Percentiles rank a stretch among this genome's conserved stretches.
phyloP scores from a whole-genome alignment of 2,113 vertebrate genomes.

The Sclerurus mexicanus region DNA sequence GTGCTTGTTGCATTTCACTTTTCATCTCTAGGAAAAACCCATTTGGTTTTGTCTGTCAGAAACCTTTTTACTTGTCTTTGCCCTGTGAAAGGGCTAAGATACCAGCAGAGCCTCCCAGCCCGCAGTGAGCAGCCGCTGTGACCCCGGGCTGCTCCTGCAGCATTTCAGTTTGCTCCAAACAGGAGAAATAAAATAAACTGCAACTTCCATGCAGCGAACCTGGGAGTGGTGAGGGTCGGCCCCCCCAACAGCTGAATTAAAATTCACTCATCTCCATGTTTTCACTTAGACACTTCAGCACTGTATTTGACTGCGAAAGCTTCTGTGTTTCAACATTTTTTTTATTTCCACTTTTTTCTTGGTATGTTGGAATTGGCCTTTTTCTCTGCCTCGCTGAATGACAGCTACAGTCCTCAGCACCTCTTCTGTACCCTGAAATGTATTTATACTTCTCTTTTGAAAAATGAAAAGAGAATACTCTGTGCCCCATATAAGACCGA shows the following conservation, averaged over 20 bases:
- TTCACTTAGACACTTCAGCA: not conserved
- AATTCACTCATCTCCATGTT: not conserved
- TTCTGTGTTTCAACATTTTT: not conserved
- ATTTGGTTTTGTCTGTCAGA: not conserved
- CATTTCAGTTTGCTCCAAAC: not conserved
- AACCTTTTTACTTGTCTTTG: not conserved
- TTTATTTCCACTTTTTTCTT: not conserved
- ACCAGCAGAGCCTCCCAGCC: not conserved
- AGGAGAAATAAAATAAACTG: not conserved
- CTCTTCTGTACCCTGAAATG: not conserved
- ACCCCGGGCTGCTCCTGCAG: not conserved
- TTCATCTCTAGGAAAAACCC: conserved; percentile 39
- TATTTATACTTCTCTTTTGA: not conserved
- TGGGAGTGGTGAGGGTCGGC: not conserved
- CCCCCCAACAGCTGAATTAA: not conserved
- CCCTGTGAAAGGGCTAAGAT: not conserved
- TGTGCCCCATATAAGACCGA: not conserved
- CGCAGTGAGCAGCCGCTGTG: not conserved
- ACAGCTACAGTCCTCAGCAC: not conserved
- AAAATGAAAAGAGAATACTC: conserved; percentile 5
- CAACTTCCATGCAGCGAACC: not conserved
- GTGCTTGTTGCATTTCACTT: conserved; percentile 62
- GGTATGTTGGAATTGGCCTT: not conserved
- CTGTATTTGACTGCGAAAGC: not conserved
- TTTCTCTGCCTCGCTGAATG: not conserved